These are phyloP conservation scores for Cassiopea andromeda DNA, from an alignment of 30 jellyfish, hydroid and myxozoan genomes.

Conservation along the genomic window DNA sequence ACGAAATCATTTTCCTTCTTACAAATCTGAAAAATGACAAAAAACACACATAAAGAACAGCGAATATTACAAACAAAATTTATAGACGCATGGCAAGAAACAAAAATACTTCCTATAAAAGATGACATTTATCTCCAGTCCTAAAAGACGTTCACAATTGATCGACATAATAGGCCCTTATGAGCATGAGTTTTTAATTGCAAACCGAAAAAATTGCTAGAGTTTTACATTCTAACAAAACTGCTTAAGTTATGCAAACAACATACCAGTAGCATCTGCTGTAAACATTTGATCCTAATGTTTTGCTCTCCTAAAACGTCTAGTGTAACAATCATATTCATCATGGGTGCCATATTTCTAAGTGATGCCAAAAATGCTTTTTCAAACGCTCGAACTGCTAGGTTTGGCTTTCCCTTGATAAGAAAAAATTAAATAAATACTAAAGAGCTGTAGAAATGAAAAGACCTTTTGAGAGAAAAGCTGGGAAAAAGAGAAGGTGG, in stretches of 20 bases:
- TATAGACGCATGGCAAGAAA: too few relatives aligned
- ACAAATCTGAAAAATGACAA: background rate
- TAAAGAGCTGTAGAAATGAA: too few relatives aligned
- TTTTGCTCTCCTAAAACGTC: background rate
- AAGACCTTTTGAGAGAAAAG: background rate
- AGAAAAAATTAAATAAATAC: background rate
- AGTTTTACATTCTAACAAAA: too few relatives aligned
- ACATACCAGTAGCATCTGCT: conserved; percentile 29
- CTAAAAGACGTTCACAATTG: too few relatives aligned
- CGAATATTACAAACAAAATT: too few relatives aligned
- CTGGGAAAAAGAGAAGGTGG: background rate
- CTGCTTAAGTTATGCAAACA: background rate
- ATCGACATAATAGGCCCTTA: too few relatives aligned
- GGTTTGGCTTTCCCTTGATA: conserved; percentile 38
- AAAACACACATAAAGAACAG: background rate
- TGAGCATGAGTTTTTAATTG: too few relatives aligned
- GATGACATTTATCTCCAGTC: too few relatives aligned
- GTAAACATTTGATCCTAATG: conserved; percentile 20
- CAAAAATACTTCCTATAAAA: too few relatives aligned
- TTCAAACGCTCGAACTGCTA: conserved; percentile 47
- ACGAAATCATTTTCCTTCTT: background rate
- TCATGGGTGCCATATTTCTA: conserved; percentile 23
- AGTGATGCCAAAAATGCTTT: conserved; percentile 3
- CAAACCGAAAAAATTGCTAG: too few relatives aligned
- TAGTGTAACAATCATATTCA: conserved; percentile 19